phyloP scores from a whole-genome alignment of 92 coral and sea anemone species.

The Phymanthus crucifer region DNA sequence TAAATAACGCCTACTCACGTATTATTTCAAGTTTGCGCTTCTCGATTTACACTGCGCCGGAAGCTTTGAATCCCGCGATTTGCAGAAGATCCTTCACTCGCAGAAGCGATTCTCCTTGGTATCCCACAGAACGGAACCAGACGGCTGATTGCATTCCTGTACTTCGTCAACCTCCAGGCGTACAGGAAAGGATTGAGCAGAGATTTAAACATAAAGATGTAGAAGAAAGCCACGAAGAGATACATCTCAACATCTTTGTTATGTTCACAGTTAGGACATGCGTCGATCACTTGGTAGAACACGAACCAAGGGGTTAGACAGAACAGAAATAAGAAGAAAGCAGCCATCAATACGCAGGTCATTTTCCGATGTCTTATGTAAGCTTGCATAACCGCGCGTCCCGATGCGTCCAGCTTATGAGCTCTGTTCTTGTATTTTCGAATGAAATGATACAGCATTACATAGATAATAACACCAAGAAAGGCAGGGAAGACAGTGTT shows the following conservation, averaged over 20 bases:
- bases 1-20: neutral
- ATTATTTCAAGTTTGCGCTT: neutral
- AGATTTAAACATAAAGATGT: conserved; percentile 65
- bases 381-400: conserved; percentile 61
- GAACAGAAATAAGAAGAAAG: conserved; percentile 56
- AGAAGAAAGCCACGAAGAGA: conserved; percentile 62
- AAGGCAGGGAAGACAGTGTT: conserved; percentile 78
- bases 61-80: too few species aligned
- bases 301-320: conserved; percentile 80
- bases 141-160: conserved; percentile 48
- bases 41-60: conserved; percentile 6
- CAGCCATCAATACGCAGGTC: conserved; percentile 57
- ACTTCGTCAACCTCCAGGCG: conserved; percentile 78
- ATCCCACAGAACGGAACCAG: conserved; percentile 32
- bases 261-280: conserved; percentile 70
- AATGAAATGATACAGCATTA: conserved; percentile 37
- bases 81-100: conserved; percentile 11
- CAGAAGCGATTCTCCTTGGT: conserved; percentile 3
- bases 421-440: conserved; percentile 47
- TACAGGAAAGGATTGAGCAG: conserved; percentile 70
- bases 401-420: conserved; percentile 54
- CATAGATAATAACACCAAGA: conserved; percentile 49
- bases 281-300: conserved; percentile 67
- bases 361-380: conserved; percentile 65
- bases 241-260: conserved; percentile 66